Evolutionary conservation across 2,113 vertebrate species (phyloP), one percentile per base, ranked within the genome.

Genomic region (Notarius lentiginosus): DNA sequence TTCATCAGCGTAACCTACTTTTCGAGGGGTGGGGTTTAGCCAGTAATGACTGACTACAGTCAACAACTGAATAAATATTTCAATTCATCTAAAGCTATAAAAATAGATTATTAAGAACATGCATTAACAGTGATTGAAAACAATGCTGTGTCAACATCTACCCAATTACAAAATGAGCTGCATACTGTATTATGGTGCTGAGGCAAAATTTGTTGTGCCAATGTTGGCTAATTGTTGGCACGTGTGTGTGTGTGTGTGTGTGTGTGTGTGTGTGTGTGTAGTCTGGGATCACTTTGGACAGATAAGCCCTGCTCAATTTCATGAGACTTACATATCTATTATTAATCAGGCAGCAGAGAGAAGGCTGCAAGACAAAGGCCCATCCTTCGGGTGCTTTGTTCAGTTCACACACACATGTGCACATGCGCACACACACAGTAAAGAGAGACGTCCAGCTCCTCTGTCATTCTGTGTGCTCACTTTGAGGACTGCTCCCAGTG

Each of bases 321-420:
- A 49, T 63, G n/a, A 66, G 58, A 27, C 81, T 60, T 66, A 66
- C 60, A n/a, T 34, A 83, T 87, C 58, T 55, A 83, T 83, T 83
- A 87, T 87, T 87, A 82, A 87, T 66, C 47, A 83, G 49, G 86
- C 70, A 82, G 86, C 11, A 87, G 86, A 87, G 79, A 76, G 68
- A 41, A 55, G 24, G 47, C 56, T 41, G 56, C n/a, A 83, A 83
- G 77, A 65, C 86, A 77, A 83, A 87, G 66, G n/a, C 34, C 14
- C 10, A n/a, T 83, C 86, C 58, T 83, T 72, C 41, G 86, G 80
- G 70, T 76, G 58, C 20, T 24, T 55, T 60, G 76, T 60, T 77
- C 77, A 56, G 49, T 82, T 82, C 34, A 56, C 10, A 53, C 51
- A 53, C 51, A 53, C 51, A 53, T 7, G 9, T 49, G 47, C 56